phyloP scores from a whole-genome alignment of 2,797 vertebrate species.

The Molossus alvarezi region DNA sequence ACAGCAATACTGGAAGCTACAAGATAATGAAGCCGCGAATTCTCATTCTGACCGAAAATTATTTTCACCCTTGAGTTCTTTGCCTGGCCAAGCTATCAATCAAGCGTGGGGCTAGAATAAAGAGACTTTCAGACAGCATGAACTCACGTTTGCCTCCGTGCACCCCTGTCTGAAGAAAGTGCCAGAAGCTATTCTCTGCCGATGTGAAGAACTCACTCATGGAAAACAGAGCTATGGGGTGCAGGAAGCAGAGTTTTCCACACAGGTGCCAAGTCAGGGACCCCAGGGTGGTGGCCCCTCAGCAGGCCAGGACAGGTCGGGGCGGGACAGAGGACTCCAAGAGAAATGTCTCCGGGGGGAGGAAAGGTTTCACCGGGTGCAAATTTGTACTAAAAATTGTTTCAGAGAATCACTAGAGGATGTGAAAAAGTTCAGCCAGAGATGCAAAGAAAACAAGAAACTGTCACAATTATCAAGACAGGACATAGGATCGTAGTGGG shows the following conservation, averaged over 20 bases:
- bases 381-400: neutral
- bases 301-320: no score
- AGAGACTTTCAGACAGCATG: neutral
- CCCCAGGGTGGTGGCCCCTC: neutral
- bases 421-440: neutral
- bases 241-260: neutral
- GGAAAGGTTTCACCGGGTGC: neutral
- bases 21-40: neutral
- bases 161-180: neutral
- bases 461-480: neutral
- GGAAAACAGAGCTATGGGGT: neutral
- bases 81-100: neutral
- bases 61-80: conserved; percentile 44
- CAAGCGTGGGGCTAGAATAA: neutral
- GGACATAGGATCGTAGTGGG: neutral
- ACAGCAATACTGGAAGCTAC: neutral
- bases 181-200: neutral
- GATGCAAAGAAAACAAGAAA: conserved; percentile 45
- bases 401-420: neutral
- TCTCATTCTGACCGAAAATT: conserved; percentile 54
- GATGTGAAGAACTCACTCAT: neutral
- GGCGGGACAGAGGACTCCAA: neutral
- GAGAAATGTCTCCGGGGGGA: neutral
- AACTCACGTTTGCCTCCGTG: neutral
- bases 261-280: neutral